Evolutionary conservation across 2,888 invertebrate genomes (phyloP).

Genomic region (Crematogaster levior): DNA sequence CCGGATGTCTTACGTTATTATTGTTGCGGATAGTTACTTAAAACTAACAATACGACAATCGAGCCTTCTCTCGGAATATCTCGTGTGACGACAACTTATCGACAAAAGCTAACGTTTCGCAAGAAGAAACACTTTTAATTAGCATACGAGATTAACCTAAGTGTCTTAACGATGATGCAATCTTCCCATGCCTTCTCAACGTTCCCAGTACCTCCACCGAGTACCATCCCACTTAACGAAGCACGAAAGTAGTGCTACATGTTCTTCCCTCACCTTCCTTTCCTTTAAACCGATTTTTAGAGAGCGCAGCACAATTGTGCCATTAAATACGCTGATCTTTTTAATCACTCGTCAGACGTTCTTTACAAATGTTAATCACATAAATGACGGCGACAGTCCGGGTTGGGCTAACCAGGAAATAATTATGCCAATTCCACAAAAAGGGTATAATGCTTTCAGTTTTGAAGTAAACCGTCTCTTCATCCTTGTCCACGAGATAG

Average conservation of each 20-base stretch:
- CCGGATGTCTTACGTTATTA: slow-evolving; percentile 3
- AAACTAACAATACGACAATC: slow-evolving; percentile 4
- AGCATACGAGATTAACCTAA: slow-evolving; percentile 7
- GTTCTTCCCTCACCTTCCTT: slow-evolving; percentile 3
- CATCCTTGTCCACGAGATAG: slow-evolving; percentile 14
- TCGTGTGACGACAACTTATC: slow-evolving; percentile 14
- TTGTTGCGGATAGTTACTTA: neutral
- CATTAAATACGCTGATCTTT: slow-evolving; percentile 15
- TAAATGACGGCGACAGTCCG: slow-evolving; percentile 51
- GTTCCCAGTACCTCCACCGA: neutral
- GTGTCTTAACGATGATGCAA: slow-evolving; percentile 1
- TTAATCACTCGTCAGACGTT: slow-evolving; percentile 23
- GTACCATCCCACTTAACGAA: slow-evolving; percentile 2
- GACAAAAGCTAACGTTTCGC: slow-evolving; percentile 2
- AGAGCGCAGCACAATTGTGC: neutral
- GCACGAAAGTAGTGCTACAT: slow-evolving; percentile 15
- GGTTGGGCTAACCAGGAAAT: slow-evolving; percentile 64
- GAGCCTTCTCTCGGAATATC: neutral
- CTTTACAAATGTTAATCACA: slow-evolving; percentile 58
- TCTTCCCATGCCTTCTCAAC: neutral
- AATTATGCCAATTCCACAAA: slow-evolving; percentile 52
- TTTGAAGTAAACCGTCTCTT: neutral
- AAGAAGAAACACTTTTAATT: slow-evolving; percentile 24
- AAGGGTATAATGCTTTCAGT: slow-evolving; percentile 4
- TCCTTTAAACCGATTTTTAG: slow-evolving; percentile 4